Evolutionary conservation across 2,888 invertebrate genomes (phyloP).

Genomic region (Ophion costatus): DNA sequence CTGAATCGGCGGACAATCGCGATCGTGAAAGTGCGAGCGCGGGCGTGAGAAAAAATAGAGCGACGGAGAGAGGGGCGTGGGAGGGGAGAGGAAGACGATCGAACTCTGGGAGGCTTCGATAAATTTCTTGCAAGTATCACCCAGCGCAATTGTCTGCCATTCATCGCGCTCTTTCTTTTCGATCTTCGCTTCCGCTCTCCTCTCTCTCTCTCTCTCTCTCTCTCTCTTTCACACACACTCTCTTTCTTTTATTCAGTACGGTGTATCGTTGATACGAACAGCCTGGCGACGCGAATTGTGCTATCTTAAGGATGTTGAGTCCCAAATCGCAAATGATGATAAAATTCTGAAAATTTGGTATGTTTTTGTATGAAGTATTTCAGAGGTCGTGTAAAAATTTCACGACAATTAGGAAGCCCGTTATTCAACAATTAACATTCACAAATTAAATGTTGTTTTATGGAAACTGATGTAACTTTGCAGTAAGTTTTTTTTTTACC

Average conservation of each 20-base stretch:
- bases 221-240: conserved; percentile 7
- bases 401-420: too few species aligned
- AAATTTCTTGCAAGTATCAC: conserved; percentile 48
- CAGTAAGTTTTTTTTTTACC: too few species aligned
- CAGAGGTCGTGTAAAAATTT: too few species aligned
- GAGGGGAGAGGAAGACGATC: conserved; percentile 8
- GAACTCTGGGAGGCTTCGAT: conserved; percentile 33
- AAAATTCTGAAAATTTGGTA: too few species aligned
- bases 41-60: conserved; percentile 21
- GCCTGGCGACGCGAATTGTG: conserved; percentile 60
- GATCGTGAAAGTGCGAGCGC: conserved; percentile 6
- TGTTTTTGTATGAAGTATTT: too few species aligned
- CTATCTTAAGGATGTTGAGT: too few species aligned
- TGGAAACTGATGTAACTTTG: too few species aligned
- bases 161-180: conserved; percentile 59
- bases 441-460: too few species aligned
- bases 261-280: conserved; percentile 15
- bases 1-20: conserved; percentile 45
- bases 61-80: conserved; percentile 10
- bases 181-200: conserved; percentile 48
- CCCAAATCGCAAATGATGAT: too few species aligned
- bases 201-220: conserved; percentile 43
- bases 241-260: conserved; percentile 21
- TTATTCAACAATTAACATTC: too few species aligned
- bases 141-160: conserved; percentile 63